Evolutionary conservation across 2,888 invertebrate genomes (phyloP).

Genomic region (Lasioglossum leucozonium): DNA sequence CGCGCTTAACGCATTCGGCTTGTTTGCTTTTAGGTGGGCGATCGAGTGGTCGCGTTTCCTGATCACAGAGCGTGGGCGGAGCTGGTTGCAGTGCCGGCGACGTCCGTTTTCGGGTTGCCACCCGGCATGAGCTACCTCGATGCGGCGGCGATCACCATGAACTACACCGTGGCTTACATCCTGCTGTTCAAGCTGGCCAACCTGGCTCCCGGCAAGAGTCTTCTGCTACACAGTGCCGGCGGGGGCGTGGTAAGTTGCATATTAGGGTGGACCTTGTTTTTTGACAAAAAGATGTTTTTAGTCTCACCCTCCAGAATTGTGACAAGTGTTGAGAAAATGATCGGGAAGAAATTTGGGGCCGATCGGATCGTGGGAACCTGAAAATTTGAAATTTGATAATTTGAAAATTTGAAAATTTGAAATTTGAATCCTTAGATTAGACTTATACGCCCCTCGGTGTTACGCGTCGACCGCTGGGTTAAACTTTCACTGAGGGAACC

Average conservation of each 20-base stretch:
- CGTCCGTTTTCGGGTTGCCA: constrained; percentile 92
- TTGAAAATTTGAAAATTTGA: no score
- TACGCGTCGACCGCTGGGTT: no score
- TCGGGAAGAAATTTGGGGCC: no score
- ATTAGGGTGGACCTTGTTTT: no score
- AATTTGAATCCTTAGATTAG: no score
- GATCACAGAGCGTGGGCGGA: constrained; percentile 96
- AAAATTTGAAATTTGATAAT: no score
- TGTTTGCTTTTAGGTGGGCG: constrained; percentile 88
- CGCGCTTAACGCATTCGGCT: constrained; percentile 30
- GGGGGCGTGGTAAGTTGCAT: constrained; percentile 96
- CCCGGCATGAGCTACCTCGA: constrained; percentile 91
- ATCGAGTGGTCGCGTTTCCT: constrained; percentile 93
- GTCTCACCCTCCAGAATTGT: no score
- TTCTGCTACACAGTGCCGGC: constrained; percentile 93
- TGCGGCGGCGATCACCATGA: constrained; percentile 93
- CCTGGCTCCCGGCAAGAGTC: constrained; percentile 91
- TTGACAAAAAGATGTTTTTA: no score
- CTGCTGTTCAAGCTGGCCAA: constrained; percentile 94
- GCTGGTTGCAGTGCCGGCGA: constrained; percentile 91
- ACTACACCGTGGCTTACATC: constrained; percentile 94
- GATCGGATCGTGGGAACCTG: no score
- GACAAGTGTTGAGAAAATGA: no score
- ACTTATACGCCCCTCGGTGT: no score
- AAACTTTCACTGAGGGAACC: no score